phyloP scores from a whole-genome alignment of 2,113 vertebrate genomes.

The Menura novaehollandiae region DNA sequence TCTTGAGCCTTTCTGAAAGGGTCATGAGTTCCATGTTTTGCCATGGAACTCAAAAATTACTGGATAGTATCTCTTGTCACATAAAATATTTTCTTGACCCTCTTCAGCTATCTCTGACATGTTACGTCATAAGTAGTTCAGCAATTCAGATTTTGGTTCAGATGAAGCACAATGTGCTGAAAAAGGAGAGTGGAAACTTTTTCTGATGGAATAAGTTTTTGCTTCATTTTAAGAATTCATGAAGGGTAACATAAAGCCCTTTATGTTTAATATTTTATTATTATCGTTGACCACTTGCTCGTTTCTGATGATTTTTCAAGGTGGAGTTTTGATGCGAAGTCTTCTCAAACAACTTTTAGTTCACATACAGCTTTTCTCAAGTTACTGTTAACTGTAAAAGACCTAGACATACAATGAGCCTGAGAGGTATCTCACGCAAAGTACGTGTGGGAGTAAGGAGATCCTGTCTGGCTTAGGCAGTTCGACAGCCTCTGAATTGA shows the following conservation, averaged over 20 bases:
- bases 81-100: background rate
- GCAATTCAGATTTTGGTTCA: background rate
- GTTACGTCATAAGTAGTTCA: background rate
- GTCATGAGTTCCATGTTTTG: background rate
- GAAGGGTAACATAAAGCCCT: background rate
- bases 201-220: background rate
- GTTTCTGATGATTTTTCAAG: background rate
- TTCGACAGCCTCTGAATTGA: background rate
- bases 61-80: background rate
- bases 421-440: background rate
- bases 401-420: background rate
- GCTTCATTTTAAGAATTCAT: background rate
- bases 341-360: background rate
- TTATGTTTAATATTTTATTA: background rate
- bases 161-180: background rate
- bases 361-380: background rate
- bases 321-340: background rate
- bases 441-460: background rate
- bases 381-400: background rate
- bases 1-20: background rate
- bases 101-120: background rate
- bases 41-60: background rate
- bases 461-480: background rate
- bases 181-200: background rate
- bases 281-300: background rate